A percentile compares a stretch with the other conserved stretches of the same genome.
These are phyloP conservation scores for Harpalus rubripes DNA, from an alignment of 2,888 invertebrate genomes.

Conservation along the genomic window DNA sequence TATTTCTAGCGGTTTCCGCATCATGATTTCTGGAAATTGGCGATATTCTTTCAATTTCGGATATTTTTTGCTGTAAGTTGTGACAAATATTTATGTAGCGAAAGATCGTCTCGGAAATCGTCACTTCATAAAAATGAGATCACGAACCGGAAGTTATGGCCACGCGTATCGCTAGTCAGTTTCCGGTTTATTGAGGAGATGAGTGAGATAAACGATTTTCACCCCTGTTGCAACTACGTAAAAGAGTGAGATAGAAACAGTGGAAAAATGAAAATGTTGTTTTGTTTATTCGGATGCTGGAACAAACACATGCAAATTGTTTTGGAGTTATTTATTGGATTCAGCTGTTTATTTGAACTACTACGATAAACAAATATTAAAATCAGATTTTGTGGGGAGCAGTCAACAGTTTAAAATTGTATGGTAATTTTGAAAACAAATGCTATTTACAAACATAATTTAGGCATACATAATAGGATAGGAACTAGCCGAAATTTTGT, in stretches of 20 bases:
- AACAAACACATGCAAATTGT: slow-evolving; percentile 23
- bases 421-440: background rate
- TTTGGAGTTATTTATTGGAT: slow-evolving; percentile 22
- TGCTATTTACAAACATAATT: no score
- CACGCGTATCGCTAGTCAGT: slow-evolving; percentile 55
- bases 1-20: slow-evolving; percentile 42
- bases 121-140: slow-evolving; percentile 65
- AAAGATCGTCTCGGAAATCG: slow-evolving; percentile 58
- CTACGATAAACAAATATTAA: background rate
- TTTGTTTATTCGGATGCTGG: slow-evolving; percentile 13
- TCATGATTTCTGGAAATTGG: slow-evolving; percentile 49
- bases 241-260: background rate
- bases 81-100: slow-evolving; percentile 58
- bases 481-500: no score
- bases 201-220: slow-evolving; percentile 12
- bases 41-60: slow-evolving; percentile 58
- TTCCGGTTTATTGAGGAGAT: slow-evolving; percentile 42
- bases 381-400: background rate
- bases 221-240: background rate
- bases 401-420: background rate
- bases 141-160: slow-evolving; percentile 60
- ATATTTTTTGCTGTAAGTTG: slow-evolving; percentile 36
- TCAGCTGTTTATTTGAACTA: slow-evolving; percentile 1
- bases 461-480: no score
- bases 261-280: background rate